Percentiles rank a stretch among this genome's conserved stretches.
These are phyloP conservation scores for Enoplosus armatus DNA, from an alignment of 2,797 vertebrate genomes.

Conservation along the genomic window DNA sequence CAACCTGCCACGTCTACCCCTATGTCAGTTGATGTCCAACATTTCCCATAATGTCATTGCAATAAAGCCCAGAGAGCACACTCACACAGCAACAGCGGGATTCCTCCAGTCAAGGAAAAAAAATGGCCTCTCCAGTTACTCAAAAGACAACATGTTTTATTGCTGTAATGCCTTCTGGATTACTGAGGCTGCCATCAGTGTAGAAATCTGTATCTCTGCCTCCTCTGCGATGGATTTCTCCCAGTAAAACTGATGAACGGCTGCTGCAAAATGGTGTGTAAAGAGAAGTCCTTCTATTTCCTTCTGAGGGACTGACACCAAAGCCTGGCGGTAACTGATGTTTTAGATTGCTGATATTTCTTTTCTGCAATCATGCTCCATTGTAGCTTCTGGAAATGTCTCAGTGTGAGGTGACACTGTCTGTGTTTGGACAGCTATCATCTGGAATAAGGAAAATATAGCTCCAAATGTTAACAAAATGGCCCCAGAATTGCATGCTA, in stretches of 20 bases:
- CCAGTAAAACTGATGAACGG: slow-evolving; percentile 42
- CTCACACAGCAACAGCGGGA: background rate
- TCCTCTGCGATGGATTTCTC: slow-evolving; percentile 29
- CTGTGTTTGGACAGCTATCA: slow-evolving; percentile 38
- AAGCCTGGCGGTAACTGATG: slow-evolving; percentile 13
- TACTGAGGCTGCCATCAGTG: slow-evolving; percentile 33
- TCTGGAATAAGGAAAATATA: slow-evolving; percentile 28
- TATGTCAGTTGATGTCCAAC: slow-evolving; percentile 32
- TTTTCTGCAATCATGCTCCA: slow-evolving; percentile 27
- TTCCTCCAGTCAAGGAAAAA: background rate
- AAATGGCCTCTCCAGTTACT: slow-evolving; percentile 3
- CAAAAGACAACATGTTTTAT: slow-evolving; percentile 45
- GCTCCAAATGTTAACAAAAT: slow-evolving; percentile 19
- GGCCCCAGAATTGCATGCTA: background rate
- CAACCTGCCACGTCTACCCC: slow-evolving; percentile 4
- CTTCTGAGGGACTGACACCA: slow-evolving; percentile 19
- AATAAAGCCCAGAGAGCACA: slow-evolving; percentile 27
- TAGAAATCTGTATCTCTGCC: slow-evolving; percentile 32
- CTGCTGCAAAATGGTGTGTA: slow-evolving; percentile 34
- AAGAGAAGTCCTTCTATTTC: background rate
- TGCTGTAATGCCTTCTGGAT: slow-evolving; percentile 37
- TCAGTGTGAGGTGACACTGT: slow-evolving; percentile 28
- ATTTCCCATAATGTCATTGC: slow-evolving; percentile 32
- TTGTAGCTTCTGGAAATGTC: slow-evolving; percentile 37
- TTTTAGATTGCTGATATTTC: slow-evolving; percentile 26